These are phyloP conservation scores for Notospermus geniculatus DNA, from an alignment of 1,140 invertebrate species.

Conservation along the genomic window DNA sequence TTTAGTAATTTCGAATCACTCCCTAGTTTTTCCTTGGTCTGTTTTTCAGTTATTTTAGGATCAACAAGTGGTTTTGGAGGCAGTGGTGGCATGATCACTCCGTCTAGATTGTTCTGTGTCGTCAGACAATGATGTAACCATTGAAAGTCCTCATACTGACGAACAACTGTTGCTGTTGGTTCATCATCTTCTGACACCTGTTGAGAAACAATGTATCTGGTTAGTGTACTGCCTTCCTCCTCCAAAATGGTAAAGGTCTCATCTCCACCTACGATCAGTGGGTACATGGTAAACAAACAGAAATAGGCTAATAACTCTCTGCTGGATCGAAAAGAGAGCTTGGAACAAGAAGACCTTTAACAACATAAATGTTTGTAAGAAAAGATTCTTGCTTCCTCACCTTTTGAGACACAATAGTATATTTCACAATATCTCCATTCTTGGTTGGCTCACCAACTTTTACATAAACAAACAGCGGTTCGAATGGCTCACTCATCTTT, in stretches of 20 bases:
- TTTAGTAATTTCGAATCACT: conserved; percentile 48
- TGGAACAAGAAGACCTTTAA: neutral
- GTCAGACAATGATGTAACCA: conserved; percentile 57
- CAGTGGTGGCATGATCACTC: conserved; percentile 58
- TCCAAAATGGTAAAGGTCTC: neutral
- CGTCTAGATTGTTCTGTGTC: conserved; percentile 47
- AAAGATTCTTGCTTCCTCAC: no score
- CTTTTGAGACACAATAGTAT: neutral
- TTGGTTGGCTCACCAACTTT: neutral
- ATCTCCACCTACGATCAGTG: neutral
- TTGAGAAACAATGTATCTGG: neutral
- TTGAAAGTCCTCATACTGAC: conserved; percentile 58
- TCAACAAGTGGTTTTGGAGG: conserved; percentile 51
- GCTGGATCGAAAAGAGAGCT: neutral
- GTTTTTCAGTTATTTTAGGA: conserved; percentile 49
- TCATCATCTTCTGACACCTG: conserved; percentile 13
- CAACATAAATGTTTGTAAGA: no score
- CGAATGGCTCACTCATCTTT: neutral
- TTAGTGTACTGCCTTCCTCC: neutral
- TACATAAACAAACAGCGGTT: neutral
- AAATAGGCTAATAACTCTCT: neutral
- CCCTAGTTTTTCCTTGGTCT: conserved; percentile 52
- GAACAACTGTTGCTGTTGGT: conserved; percentile 32
- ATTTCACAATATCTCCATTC: conserved; percentile 2
- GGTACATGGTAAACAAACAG: neutral